Conservation (phyloP, 2,888 invertebrate genomes). For the Aproaerema taeniolella region DNA sequence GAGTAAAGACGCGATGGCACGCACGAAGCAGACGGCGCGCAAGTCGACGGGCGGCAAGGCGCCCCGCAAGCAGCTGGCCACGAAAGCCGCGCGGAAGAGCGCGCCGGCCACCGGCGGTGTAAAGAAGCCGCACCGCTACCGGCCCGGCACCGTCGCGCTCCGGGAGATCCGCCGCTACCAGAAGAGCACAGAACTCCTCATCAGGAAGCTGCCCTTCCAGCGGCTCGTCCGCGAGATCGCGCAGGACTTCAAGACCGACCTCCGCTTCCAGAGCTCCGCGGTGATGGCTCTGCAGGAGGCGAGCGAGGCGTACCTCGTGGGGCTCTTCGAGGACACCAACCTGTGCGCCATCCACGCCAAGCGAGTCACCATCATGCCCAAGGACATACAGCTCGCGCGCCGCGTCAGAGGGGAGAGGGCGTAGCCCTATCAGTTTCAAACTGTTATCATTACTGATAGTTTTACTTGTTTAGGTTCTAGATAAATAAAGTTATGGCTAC, state of each 20-base stretch:
- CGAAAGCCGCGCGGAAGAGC: no score
- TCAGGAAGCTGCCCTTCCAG: constrained; percentile 85
- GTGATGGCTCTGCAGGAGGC: constrained; percentile 82
- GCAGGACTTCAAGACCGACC: constrained; percentile 84
- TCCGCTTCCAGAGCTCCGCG: no score
- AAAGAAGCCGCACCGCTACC: constrained; percentile 84
- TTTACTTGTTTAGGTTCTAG: no score
- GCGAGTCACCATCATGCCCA: constrained; percentile 66
- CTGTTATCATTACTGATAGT: no score
- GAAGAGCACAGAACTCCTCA: constrained; percentile 84
- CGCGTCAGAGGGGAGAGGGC: constrained; percentile 56
- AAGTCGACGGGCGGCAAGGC: no score
- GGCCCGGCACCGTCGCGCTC: no score
- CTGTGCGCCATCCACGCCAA: no score
- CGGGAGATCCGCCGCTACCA: constrained; percentile 85
- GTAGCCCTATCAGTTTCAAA: no score
- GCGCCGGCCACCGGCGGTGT: no score
- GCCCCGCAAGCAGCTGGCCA: no score
- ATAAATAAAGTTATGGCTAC: no score
- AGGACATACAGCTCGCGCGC: constrained; percentile 57
- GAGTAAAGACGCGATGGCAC: constrained; percentile 83
- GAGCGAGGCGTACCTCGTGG: constrained; percentile 76
- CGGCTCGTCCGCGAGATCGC: constrained; percentile 85
- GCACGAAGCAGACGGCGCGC: constrained; percentile 85
- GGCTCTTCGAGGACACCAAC: no score